Conservation (phyloP, 2,797 vertebrate genomes). For the Melopsittacus undulatus region DNA sequence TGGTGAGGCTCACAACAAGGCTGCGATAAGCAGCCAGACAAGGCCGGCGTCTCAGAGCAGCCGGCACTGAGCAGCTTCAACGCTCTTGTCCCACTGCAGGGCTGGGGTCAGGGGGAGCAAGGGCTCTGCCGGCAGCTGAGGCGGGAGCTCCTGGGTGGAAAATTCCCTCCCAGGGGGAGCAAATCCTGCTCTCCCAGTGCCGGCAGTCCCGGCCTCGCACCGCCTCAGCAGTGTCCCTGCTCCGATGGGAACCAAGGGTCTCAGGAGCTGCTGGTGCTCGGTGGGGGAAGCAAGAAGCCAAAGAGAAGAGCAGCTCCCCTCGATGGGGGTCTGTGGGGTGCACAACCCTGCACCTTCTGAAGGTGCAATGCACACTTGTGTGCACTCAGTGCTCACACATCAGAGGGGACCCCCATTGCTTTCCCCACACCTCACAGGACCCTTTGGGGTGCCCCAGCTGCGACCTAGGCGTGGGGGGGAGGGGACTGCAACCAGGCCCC, state of each 20-base stretch:
- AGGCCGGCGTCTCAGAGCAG: rapidly evolving
- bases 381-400: rapidly evolving
- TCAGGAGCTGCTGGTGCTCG: rapidly evolving
- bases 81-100: neutral
- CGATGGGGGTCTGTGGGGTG: no score
- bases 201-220: rapidly evolving
- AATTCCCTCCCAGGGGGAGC: neutral
- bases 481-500: neutral
- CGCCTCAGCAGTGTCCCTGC: neutral
- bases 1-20: neutral
- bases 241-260: rapidly evolving
- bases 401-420: no score
- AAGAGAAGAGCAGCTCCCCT: neutral
- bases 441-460: neutral
- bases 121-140: neutral
- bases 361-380: rapidly evolving
- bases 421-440: neutral
- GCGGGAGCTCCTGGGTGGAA: neutral
- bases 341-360: neutral
- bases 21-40: neutral
- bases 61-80: rapidly evolving
- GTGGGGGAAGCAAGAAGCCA: neutral
- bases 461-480: rapidly evolving
- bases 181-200: neutral
- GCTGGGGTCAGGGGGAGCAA: neutral